Conservation (phyloP, 2,797 vertebrate genomes). For the Cuculus canorus region DNA sequence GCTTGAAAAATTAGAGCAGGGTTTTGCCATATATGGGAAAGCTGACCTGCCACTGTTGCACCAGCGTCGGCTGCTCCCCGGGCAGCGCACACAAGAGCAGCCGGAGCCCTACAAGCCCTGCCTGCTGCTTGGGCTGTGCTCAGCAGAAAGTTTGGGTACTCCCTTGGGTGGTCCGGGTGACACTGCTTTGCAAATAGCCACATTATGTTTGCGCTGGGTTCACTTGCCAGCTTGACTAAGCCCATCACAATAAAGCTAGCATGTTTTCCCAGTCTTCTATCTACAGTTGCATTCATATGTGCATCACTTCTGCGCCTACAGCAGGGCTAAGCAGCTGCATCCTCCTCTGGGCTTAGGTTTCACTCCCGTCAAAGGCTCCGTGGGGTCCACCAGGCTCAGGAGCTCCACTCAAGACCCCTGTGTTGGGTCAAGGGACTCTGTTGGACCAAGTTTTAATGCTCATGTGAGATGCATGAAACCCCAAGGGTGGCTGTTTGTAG, state of each 20-base stretch:
- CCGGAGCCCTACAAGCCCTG: not conserved
- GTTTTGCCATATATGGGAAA: conserved; percentile 62
- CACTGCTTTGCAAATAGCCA: not conserved
- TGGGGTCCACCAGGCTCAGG: fast-evolving
- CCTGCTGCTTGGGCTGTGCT: not conserved
- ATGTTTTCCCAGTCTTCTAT: fast-evolving
- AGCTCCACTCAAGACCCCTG: not conserved
- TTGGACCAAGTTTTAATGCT: not conserved
- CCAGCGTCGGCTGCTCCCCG: not conserved
- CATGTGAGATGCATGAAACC: fast-evolving
- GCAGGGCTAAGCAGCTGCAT: not conserved
- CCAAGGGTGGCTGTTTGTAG: not conserved
- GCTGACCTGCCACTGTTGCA: not conserved
- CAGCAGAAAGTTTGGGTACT: not conserved
- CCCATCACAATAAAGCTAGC: fast-evolving
- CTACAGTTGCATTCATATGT: not conserved
- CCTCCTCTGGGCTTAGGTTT: not conserved
- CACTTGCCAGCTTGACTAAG: not conserved
- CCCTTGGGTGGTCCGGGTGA: not conserved
- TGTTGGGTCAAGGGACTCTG: fast-evolving
- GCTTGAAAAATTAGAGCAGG: conserved; percentile 39
- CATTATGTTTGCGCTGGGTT: not conserved
- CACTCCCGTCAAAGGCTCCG: not conserved
- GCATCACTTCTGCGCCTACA: not conserved
- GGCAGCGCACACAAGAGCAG: not conserved